phyloP scores from a whole-genome alignment of 2,888 invertebrate species.

The Macropis europaea region DNA sequence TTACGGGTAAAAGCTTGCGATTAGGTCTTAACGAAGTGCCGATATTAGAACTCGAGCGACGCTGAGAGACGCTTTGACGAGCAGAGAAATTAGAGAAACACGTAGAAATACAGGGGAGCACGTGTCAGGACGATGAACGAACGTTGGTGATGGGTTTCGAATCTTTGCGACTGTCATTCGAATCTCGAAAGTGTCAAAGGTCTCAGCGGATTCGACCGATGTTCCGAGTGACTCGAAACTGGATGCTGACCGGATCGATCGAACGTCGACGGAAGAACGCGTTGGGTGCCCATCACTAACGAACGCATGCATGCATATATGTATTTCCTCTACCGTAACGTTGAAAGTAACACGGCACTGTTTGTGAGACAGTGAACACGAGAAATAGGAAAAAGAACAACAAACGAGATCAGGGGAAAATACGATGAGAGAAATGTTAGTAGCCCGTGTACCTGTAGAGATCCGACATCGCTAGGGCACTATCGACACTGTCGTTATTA shows the following conservation, averaged over 20 bases:
- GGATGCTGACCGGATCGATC: no score
- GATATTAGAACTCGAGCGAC: conserved; percentile 8
- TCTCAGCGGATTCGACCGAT: no score
- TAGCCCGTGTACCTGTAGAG: conserved; percentile 33
- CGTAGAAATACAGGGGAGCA: not conserved
- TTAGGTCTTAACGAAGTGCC: conserved; percentile 43
- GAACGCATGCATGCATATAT: no score
- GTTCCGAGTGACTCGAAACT: no score
- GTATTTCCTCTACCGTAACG: no score
- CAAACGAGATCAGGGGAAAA: not conserved
- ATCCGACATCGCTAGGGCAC: not conserved
- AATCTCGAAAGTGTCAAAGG: no score
- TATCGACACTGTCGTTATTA: conserved; percentile 7
- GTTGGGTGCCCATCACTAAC: no score
- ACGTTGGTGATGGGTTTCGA: not conserved
- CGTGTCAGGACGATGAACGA: not conserved
- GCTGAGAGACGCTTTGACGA: conserved; percentile 5
- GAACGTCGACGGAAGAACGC: no score
- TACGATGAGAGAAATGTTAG: not conserved
- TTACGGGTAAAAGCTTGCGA: conserved; percentile 49
- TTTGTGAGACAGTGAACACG: not conserved
- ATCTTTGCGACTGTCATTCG: no score
- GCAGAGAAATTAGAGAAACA: not conserved
- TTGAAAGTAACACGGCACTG: conserved; percentile 17
- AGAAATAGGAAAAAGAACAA: not conserved